Evolutionary conservation across 2,113 vertebrate genomes (phyloP).

Genomic region (Cyprinus carpio): DNA sequence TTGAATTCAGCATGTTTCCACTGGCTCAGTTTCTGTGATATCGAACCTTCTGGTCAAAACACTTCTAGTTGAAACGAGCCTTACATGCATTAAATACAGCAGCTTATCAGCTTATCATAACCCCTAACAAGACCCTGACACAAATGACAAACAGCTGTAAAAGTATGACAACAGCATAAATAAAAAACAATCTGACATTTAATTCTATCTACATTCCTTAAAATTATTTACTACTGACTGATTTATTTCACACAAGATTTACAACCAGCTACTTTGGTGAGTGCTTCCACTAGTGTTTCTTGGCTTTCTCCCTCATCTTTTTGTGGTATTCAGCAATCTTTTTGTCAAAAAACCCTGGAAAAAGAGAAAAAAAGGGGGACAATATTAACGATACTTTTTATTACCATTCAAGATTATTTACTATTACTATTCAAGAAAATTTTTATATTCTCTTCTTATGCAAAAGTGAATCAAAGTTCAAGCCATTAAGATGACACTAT

Average conservation of each 20-base stretch:
- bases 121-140: conserved; percentile 51
- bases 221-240: conserved; percentile 38
- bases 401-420: too few species aligned
- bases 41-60: neutral
- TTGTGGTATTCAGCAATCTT: conserved; percentile 86
- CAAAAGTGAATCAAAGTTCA: neutral
- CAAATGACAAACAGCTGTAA: neutral
- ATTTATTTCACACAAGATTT: conserved; percentile 26
- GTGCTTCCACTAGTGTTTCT: conserved; percentile 68
- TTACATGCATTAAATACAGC: conserved; percentile 56
- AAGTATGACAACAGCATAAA: conserved; percentile 45
- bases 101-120: conserved; percentile 45
- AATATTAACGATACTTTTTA: neutral
- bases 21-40: conserved; percentile 36
- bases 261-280: neutral
- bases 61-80: neutral
- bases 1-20: conserved; percentile 11
- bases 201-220: conserved; percentile 48
- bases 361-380: conserved; percentile 26
- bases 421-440: too few species aligned
- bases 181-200: neutral
- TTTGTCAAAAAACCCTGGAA: conserved; percentile 80
- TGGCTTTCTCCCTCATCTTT: conserved; percentile 76
- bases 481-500: neutral
- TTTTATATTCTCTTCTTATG: too few species aligned